Base-by-base conservation (phyloP, 1,140 invertebrate genomes). In the Drosophila mauritiana region DNA sequence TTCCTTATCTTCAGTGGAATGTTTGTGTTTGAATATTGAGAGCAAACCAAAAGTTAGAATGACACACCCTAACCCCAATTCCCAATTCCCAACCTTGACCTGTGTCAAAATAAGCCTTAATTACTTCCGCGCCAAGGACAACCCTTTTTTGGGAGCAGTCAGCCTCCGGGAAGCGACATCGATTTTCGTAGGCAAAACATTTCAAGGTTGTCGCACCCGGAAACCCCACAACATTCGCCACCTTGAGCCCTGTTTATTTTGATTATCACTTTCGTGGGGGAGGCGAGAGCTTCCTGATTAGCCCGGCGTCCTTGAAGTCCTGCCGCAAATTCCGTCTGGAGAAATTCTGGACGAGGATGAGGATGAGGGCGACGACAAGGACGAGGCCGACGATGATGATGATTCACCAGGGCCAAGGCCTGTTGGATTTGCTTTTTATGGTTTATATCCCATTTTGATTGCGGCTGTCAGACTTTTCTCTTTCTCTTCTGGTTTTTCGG, bases 231-330 rank as follows among this genome's bases (percentile, higher is more conserved):
- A 56, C 40, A 62, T 40, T 48, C 43, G 65, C 68, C 59, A 59
- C 56, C 82, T 43, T 83, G 82, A 86, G 81, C 70, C 88, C 49
- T 83, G 80, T 89, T 88, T 88, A 89, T 88, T 88, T 88, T 88
- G 84, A 89, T 88, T 89, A 88, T 89, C 80, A 68, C 73, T 73
- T 89, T 88, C 80, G 84, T 67, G 46, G 42, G 45, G 45, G 22
- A 25, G 48, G 39, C 3, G 11, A 7, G 11, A 31, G 22, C 12
- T 40, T 67, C 57, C 67, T 80, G 73, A 84, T 84, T 84, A 85
- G 73, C 72, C 75, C 37, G 39, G 48, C 72, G 83, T 83, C 83
- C 83, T 88, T 88, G 75, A 89, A 79, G 84, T 37, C 59, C 59
- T 51, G 70, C 52, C 58, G 52, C 69, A 42, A 53, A 48, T 43